Conservation (phyloP, 2,113 vertebrate species). For the Corydoras maculifer region DNA sequence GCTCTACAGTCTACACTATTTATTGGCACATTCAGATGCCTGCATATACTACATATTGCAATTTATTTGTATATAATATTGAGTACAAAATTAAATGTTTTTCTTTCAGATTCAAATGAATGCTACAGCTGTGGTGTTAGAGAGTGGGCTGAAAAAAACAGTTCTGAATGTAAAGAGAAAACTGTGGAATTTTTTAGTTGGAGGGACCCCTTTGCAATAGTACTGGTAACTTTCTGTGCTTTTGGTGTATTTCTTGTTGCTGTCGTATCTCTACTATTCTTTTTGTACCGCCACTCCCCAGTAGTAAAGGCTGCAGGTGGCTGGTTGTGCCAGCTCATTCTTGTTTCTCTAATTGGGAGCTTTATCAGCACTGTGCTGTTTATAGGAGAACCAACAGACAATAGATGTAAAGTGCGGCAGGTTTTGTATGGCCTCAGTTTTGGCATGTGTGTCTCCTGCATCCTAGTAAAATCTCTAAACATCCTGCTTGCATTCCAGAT, state of each 20-base stretch:
- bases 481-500: constrained; percentile 84
- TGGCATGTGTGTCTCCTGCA: constrained; percentile 77
- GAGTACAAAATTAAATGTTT: background rate
- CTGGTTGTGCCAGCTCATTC: constrained; percentile 73
- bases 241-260: constrained; percentile 69
- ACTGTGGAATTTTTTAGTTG: constrained; percentile 67
- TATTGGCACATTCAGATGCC: too few relatives aligned
- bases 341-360: constrained; percentile 73
- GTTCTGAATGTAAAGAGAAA: constrained; percentile 66
- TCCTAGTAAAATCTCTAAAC: constrained; percentile 82
- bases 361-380: constrained; percentile 75
- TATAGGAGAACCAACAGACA: constrained; percentile 66
- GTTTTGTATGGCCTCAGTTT: constrained; percentile 80
- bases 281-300: constrained; percentile 69
- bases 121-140: constrained; percentile 70
- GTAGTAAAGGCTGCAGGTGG: constrained; percentile 78
- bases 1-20: too few relatives aligned
- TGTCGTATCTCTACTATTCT: constrained; percentile 69
- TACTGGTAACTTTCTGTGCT: constrained; percentile 64
- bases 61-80: background rate
- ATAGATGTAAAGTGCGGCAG: constrained; percentile 75
- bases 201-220: constrained; percentile 71
- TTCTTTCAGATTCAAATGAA: constrained; percentile 72
- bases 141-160: constrained; percentile 74
- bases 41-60: background rate